Conservation (phyloP, 2,888 invertebrate species). For the Eupithecia inturbata region DNA sequence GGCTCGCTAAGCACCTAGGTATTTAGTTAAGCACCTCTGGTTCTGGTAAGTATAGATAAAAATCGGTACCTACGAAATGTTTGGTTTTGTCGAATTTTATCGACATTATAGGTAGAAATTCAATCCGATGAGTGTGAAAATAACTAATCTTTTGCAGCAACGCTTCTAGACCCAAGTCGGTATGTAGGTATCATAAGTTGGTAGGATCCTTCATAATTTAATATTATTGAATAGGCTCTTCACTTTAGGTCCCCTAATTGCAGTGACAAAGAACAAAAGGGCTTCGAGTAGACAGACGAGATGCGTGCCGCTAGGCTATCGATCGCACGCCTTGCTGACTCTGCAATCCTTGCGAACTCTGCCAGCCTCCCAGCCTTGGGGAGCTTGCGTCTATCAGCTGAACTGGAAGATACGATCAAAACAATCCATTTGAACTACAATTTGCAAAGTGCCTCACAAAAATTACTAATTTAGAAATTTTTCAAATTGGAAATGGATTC, state of each 20-base stretch:
- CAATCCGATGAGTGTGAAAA: not conserved
- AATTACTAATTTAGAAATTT: not conserved
- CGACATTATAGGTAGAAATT: too few relatives aligned
- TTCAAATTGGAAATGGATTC: not conserved
- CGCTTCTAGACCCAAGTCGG: not conserved
- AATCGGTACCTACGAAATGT: too few relatives aligned
- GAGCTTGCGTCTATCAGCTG: slow-evolving; percentile 11
- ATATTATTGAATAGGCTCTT: slow-evolving; percentile 1
- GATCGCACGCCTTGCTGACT: slow-evolving; percentile 74
- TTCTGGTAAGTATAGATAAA: too few relatives aligned
- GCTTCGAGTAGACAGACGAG: slow-evolving; percentile 48
- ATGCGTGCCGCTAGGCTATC: slow-evolving; percentile 63
- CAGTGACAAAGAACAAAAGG: slow-evolving; percentile 55
- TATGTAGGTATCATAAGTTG: not conserved
- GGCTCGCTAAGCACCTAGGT: too few relatives aligned
- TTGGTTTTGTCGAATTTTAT: not conserved
- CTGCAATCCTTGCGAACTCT: slow-evolving; percentile 50
- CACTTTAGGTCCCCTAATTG: slow-evolving; percentile 17
- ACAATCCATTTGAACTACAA: not conserved
- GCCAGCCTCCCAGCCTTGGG: slow-evolving; percentile 32
- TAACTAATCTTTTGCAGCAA: not conserved
- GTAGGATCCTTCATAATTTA: not conserved
- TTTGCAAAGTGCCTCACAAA: not conserved
- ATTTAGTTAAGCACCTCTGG: too few relatives aligned
- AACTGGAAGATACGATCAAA: not conserved